Conservation (phyloP, 2,113 vertebrate species). For the Calidris pugnax region DNA sequence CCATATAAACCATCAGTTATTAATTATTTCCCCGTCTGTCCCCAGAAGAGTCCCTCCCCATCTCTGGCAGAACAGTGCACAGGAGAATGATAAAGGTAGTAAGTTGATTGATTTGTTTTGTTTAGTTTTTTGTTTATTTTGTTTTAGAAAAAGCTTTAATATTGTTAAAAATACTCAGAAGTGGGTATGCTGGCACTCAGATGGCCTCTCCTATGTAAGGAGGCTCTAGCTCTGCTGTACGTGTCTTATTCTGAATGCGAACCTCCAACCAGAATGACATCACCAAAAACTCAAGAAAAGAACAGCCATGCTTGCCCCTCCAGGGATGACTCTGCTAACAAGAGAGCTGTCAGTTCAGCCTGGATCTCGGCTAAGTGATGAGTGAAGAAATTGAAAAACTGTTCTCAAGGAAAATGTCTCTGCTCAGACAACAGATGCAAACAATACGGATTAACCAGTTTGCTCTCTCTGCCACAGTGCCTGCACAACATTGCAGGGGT, state of each 20-base stretch:
- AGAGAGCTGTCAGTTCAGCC: background rate
- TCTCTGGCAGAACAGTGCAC: background rate
- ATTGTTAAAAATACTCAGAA: background rate
- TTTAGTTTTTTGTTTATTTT: background rate
- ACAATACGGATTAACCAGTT: background rate
- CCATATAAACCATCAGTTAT: background rate
- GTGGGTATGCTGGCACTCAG: background rate
- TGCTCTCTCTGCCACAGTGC: background rate
- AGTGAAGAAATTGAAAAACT: background rate
- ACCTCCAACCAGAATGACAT: background rate
- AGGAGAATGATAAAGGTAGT: fast-evolving
- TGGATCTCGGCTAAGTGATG: background rate
- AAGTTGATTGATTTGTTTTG: background rate
- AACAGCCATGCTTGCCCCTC: background rate
- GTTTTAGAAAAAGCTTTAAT: background rate
- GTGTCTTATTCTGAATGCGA: background rate
- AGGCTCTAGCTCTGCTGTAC: background rate
- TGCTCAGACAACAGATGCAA: background rate
- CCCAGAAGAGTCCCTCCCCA: background rate
- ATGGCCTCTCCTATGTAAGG: background rate
- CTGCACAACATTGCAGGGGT: background rate
- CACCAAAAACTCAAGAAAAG: background rate
- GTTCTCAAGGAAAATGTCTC: background rate
- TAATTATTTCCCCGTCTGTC: background rate
- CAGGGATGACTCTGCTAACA: background rate